Percentiles rank a stretch among this genome's conserved stretches.
Evolutionary conservation across 2,888 invertebrate species (phyloP).

Genomic region (Chalcosyrphus nemorum): DNA sequence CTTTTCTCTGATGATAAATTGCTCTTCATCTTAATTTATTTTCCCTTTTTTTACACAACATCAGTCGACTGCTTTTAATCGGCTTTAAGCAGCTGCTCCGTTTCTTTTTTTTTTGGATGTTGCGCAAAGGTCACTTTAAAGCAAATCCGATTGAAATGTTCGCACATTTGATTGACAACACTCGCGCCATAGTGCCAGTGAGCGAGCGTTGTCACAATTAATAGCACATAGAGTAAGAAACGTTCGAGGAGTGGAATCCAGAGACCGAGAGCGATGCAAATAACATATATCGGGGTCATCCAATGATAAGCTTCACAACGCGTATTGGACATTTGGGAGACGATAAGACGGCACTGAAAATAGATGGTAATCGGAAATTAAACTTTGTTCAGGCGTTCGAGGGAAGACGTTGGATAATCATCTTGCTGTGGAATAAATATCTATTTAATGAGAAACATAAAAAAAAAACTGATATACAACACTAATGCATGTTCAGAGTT

Average conservation of each 20-base stretch:
- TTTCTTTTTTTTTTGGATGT: constrained; percentile 44
- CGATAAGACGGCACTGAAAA: constrained; percentile 96
- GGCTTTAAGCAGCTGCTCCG: constrained; percentile 51
- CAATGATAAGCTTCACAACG: constrained; percentile 89
- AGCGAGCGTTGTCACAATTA: constrained; percentile 87
- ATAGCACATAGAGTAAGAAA: constrained; percentile 87
- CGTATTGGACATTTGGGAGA: constrained; percentile 98
- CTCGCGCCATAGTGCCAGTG: constrained; percentile 96
- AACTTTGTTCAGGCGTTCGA: background rate
- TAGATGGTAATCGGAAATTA: constrained; percentile 73
- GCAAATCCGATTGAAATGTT: constrained; percentile 94
- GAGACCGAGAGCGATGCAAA: constrained; percentile 77
- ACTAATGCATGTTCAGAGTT: no score
- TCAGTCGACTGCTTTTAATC: constrained; percentile 35
- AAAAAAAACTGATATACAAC: no score
- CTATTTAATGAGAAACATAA: background rate
- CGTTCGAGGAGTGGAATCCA: constrained; percentile 84
- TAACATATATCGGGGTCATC: constrained; percentile 80
- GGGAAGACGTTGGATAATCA: background rate
- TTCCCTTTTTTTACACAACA: constrained; percentile 20
- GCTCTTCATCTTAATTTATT: constrained; percentile 16
- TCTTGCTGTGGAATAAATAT: background rate
- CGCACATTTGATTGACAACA: constrained; percentile 98
- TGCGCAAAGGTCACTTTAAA: constrained; percentile 83
- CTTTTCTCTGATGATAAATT: constrained; percentile 25